These are phyloP conservation scores for Volucella inflata DNA, from an alignment of 2,888 invertebrate species.

Conservation along the genomic window DNA sequence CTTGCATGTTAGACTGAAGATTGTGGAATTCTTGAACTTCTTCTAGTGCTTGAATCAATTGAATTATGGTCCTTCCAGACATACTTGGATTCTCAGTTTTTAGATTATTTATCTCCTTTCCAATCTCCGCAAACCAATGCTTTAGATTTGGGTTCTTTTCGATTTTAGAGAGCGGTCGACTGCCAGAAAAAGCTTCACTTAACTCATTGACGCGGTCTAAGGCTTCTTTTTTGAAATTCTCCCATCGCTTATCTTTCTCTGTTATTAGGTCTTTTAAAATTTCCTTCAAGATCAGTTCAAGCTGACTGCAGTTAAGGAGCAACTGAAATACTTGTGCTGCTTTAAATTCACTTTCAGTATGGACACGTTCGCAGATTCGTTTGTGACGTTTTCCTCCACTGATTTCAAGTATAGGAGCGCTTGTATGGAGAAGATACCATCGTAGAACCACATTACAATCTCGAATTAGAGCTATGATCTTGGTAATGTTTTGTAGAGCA, in stretches of 20 bases:
- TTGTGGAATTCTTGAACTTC: conserved; percentile 98
- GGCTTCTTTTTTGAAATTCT: conserved; percentile 89
- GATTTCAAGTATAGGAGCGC: conserved; percentile 81
- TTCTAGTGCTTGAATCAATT: conserved; percentile 96
- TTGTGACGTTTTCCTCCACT: conserved; percentile 84
- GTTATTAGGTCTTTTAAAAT: conserved; percentile 89
- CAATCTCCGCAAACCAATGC: conserved; percentile 95
- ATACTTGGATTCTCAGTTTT: conserved; percentile 90
- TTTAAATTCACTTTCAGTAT: conserved; percentile 91
- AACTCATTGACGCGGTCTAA: conserved; percentile 92
- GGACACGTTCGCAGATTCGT: conserved; percentile 90
- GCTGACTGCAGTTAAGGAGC: conserved; percentile 93
- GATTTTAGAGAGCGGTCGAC: conserved; percentile 93
- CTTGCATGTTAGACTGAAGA: conserved; percentile 94
- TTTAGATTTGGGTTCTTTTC: conserved; percentile 94
- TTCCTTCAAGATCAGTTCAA: conserved; percentile 94
- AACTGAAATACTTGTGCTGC: conserved; percentile 89
- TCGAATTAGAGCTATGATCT: conserved; percentile 91
- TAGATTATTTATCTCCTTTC: conserved; percentile 91
- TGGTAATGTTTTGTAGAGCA: conserved; percentile 91
- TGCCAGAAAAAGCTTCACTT: conserved; percentile 94
- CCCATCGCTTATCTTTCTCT: conserved; percentile 91
- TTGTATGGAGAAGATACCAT: conserved; percentile 96
- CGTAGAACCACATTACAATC: conserved; percentile 96
- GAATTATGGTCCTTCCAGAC: conserved; percentile 93